Evolutionary conservation across 2,797 vertebrate species (phyloP).

Genomic region (Oreonectes daqikongensis): DNA sequence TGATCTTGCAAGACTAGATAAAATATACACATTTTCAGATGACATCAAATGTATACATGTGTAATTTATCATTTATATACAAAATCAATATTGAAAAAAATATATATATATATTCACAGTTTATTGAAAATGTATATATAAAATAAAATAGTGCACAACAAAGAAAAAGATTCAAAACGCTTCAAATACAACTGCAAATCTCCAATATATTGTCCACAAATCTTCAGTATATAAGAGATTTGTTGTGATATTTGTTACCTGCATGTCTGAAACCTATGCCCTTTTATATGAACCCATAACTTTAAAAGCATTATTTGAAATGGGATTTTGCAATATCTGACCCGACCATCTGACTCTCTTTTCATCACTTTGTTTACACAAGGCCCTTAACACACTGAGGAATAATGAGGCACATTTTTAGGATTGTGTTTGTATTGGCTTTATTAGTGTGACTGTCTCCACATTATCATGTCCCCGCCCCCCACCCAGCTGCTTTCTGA

Average conservation of each 20-base stretch:
- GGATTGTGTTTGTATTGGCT: slow-evolving; percentile 39
- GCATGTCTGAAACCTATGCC: not conserved
- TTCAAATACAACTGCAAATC: not conserved
- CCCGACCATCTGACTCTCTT: slow-evolving; percentile 16
- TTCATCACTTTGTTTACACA: slow-evolving; percentile 27
- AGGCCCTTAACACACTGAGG: slow-evolving; percentile 20
- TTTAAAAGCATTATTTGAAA: not conserved
- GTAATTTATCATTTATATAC: too few relatives aligned
- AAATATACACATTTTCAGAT: too few relatives aligned
- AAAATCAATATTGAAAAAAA: too few relatives aligned
- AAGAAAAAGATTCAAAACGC: not conserved
- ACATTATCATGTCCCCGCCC: slow-evolving; percentile 1
- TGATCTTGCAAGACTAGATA: too few relatives aligned
- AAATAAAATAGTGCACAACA: not conserved
- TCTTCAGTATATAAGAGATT: slow-evolving; percentile 10
- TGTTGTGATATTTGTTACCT: not conserved
- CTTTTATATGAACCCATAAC: not conserved
- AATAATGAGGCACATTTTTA: slow-evolving; percentile 34
- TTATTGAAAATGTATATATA: not conserved
- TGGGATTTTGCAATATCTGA: slow-evolving; percentile 3
- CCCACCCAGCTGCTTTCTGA: slow-evolving; percentile 38
- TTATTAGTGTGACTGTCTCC: slow-evolving; percentile 36
- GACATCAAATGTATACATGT: too few relatives aligned
- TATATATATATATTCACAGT: too few relatives aligned
- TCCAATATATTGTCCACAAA: not conserved